Percentiles rank a stretch among this genome's conserved stretches.
phyloP scores from a whole-genome alignment of 2,113 vertebrate genomes.

The Eleginops maclovinus region DNA sequence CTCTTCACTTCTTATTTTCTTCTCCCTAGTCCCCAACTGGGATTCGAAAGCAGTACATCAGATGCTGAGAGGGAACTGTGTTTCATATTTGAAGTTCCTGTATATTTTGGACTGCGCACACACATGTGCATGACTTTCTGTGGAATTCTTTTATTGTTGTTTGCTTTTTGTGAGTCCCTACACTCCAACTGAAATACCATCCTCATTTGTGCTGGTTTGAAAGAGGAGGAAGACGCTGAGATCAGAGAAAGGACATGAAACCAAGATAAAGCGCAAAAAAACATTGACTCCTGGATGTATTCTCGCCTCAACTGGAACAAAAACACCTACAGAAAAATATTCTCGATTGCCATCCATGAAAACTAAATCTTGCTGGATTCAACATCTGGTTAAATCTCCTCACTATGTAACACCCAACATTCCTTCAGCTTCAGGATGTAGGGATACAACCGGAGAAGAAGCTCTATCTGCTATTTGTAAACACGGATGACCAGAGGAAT shows the following conservation, averaged over 20 bases:
- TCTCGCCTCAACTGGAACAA: background rate
- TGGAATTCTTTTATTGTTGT: slow-evolving; percentile 36
- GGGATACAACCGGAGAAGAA: slow-evolving; percentile 22
- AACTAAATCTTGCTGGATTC: slow-evolving; percentile 9
- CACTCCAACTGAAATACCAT: slow-evolving; percentile 29
- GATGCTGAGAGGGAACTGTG: slow-evolving; percentile 9
- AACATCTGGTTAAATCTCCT: slow-evolving; percentile 17
- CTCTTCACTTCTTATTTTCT: background rate
- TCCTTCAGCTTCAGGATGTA: slow-evolving; percentile 32
- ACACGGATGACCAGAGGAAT: slow-evolving; percentile 62
- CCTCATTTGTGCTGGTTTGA: slow-evolving; percentile 6
- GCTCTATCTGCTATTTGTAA: slow-evolving; percentile 59
- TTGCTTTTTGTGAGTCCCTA: slow-evolving; percentile 26
- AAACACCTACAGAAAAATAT: slow-evolving; percentile 17
- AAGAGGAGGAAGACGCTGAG: slow-evolving; percentile 6
- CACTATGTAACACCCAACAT: slow-evolving; percentile 38
- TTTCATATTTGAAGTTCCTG: slow-evolving; percentile 42
- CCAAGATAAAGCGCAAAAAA: slow-evolving; percentile 20
- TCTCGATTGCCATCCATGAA: background rate
- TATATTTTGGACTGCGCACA: slow-evolving; percentile 32
- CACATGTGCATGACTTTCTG: slow-evolving; percentile 16
- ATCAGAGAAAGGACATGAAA: slow-evolving; percentile 12
- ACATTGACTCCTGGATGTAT: background rate
- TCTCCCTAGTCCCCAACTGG: background rate
- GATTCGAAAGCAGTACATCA: background rate